phyloP scores from a whole-genome alignment of 2,888 invertebrate species.

The Melieria crassipennis region DNA sequence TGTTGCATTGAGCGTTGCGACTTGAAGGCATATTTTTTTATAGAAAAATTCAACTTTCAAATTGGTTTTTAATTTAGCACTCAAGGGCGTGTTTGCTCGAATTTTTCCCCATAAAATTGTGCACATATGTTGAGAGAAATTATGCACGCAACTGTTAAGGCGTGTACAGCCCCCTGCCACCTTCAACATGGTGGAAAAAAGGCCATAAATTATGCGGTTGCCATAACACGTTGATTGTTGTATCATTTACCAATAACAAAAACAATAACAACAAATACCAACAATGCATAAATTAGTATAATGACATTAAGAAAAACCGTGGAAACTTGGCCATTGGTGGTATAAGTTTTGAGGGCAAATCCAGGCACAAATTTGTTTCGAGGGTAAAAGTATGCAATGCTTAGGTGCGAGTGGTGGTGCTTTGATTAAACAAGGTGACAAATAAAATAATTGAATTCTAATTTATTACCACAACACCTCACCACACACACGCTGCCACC shows the following conservation, averaged over 20 bases:
- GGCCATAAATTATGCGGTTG: slow-evolving; percentile 29
- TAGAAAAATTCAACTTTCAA: too few relatives aligned
- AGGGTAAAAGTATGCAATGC: too few relatives aligned
- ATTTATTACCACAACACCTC: slow-evolving; percentile 11
- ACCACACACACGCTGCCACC: too few relatives aligned
- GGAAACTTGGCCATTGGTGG: slow-evolving; percentile 21
- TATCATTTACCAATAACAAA: slow-evolving; percentile 24
- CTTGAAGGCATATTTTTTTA: too few relatives aligned
- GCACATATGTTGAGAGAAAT: slow-evolving; percentile 23
- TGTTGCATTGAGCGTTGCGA: background rate
- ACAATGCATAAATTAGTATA: slow-evolving; percentile 22
- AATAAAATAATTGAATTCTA: slow-evolving; percentile 16
- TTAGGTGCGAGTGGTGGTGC: too few relatives aligned
- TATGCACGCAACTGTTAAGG: background rate
- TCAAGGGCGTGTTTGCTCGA: background rate
- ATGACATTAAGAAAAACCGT: background rate
- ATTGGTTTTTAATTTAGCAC: too few relatives aligned
- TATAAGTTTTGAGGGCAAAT: slow-evolving; percentile 11
- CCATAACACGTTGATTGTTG: slow-evolving; percentile 29
- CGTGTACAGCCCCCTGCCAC: background rate
- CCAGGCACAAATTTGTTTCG: too few relatives aligned
- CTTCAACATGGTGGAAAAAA: background rate
- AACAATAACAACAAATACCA: slow-evolving; percentile 2
- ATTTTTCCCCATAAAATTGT: slow-evolving; percentile 25
- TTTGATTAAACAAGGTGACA: background rate